Evolutionary conservation across 2,113 vertebrate genomes (phyloP).

Genomic region (Tichodroma muraria): DNA sequence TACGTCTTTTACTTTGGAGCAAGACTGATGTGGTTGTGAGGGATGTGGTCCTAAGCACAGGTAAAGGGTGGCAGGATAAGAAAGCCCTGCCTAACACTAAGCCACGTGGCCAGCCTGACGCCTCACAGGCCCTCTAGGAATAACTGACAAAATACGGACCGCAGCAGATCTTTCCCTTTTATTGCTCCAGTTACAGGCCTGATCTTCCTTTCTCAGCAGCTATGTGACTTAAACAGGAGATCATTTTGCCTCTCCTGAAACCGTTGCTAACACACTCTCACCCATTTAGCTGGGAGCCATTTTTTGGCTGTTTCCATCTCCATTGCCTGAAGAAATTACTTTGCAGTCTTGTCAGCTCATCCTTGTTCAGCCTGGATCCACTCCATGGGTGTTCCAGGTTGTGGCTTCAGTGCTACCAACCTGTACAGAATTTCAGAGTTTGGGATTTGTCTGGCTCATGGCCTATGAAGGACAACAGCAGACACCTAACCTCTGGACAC

Average conservation of each 20-base stretch:
- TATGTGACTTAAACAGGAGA: neutral
- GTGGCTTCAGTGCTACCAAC: neutral
- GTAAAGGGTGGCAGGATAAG: neutral
- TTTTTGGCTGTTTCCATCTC: neutral
- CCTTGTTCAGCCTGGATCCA: neutral
- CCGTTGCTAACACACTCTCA: neutral
- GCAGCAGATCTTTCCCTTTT: neutral
- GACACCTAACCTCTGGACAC: neutral
- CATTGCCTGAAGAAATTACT: neutral
- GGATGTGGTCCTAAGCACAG: neutral
- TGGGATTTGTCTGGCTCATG: neutral
- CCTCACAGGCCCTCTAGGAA: neutral
- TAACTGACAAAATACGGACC: neutral
- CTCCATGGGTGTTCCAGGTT: neutral
- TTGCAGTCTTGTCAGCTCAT: neutral
- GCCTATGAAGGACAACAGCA: neutral
- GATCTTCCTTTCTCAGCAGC: neutral
- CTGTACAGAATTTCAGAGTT: neutral
- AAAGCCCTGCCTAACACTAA: neutral
- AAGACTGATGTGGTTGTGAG: neutral
- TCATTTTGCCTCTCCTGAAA: neutral
- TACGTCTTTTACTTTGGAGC: neutral
- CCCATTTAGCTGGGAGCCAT: neutral
- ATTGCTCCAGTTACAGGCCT: neutral
- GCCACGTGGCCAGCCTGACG: accelerated